Evolutionary conservation across 2,113 vertebrate species (phyloP).

Genomic region (Larimichthys polyactis): DNA sequence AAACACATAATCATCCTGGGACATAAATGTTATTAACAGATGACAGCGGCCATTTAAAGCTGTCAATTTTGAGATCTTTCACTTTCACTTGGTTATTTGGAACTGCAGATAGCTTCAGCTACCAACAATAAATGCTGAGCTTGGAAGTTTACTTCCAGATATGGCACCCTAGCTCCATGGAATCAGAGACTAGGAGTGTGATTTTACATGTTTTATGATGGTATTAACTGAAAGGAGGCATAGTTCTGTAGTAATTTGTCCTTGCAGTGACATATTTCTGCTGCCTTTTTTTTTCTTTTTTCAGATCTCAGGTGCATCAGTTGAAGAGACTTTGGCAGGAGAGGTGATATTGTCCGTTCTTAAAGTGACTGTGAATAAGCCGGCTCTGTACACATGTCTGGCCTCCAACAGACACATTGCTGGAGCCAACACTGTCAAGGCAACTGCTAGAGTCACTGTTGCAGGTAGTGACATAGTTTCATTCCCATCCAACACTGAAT

Average conservation of each 20-base stretch:
- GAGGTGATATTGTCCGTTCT: conserved; percentile 91
- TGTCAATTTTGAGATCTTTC: background rate
- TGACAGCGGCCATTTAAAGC: background rate
- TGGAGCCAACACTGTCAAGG: conserved; percentile 92
- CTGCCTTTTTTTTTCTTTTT: background rate
- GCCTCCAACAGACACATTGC: conserved; percentile 94
- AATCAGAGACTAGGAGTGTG: background rate
- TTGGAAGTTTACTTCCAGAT: background rate
- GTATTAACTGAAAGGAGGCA: background rate
- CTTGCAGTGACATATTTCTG: background rate
- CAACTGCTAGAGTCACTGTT: conserved; percentile 90
- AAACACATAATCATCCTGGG: background rate
- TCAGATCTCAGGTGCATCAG: conserved; percentile 90
- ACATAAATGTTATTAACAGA: background rate
- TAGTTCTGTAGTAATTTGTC: background rate
- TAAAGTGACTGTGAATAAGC: conserved; percentile 89
- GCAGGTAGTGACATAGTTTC: conserved; percentile 83
- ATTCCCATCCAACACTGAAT: background rate
- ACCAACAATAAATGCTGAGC: background rate
- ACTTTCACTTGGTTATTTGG: background rate
- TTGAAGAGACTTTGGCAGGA: conserved; percentile 90
- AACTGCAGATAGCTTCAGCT: background rate
- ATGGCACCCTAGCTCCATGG: background rate
- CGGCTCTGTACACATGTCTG: conserved; percentile 94
- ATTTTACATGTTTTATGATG: background rate